Evolutionary conservation across 35 echinoderm and acorn worm species (phyloP), one percentile per base, ranked within the genome.

Genomic region (Eucidaris tribuloides): DNA sequence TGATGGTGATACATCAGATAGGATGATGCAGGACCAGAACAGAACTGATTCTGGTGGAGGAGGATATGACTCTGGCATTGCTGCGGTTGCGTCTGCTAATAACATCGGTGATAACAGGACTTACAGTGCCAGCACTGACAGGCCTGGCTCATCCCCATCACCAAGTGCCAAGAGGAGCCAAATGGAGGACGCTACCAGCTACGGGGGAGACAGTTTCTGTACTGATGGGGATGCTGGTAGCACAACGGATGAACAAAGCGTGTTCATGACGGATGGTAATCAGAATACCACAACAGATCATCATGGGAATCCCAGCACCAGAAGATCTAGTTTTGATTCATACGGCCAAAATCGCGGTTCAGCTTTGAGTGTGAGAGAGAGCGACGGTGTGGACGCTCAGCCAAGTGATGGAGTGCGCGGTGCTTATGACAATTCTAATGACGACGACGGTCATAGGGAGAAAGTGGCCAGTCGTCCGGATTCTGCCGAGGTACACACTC

Each of bases 191-290:
- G 41, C 35, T 7, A 18, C 20, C 7, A 4, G 7, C 1, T 74
- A 74, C 20, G 68, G 44, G 68, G 68, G 44, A 42, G 68, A 74
- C 68, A 74, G 68, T 40, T 74, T 74, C 20, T 33, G 44, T 22
- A 74, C 35, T 25, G 60, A 25, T 7, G 30, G 24, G 20, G 68
- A 74, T 6, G 38, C 14, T 11, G 68, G 23, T 1, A 40, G 37
- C n/a, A n/a, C n/a, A 20, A 40, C 5, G 28, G 61, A 64, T 3
- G 61, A 74, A 9, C 35, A 18, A 40, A 44, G 34, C n/a, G 34
- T 74, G 14, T 74, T 44, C 68, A 74, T 41, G 68, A 44, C 41
- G 4, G 68, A 74, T 22, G 19, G 24, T 40, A 38, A 44, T 44
- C 15, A 5, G 9, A 36, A n/a, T 6, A 74, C 35, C 44, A 23